A percentile compares a stretch with the other conserved stretches of the same genome.
These are phyloP conservation scores for Microctenopoma stevenorrisi DNA, from an alignment of 2,797 vertebrate species.

Conservation along the genomic window DNA sequence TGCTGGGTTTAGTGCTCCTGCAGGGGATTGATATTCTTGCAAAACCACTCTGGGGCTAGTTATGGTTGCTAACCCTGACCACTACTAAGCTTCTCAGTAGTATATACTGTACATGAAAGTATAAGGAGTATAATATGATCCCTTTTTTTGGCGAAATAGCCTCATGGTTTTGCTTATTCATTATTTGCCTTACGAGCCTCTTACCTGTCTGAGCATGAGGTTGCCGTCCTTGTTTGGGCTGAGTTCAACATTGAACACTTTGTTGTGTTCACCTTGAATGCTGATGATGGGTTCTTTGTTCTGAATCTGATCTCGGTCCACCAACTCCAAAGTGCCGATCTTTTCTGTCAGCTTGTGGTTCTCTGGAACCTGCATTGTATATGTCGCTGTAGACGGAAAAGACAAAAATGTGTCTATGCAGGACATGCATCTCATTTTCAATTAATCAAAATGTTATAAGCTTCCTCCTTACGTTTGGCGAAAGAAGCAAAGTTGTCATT, in stretches of 20 bases:
- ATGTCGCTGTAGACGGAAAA: constrained; percentile 76
- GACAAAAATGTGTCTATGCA: not conserved
- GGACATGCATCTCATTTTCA: not conserved
- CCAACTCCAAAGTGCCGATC: constrained; percentile 85
- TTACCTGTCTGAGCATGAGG: constrained; percentile 89
- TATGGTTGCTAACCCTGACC: too few relatives aligned
- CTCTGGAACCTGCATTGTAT: constrained; percentile 86
- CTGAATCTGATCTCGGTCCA: constrained; percentile 89
- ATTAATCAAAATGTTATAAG: not conserved
- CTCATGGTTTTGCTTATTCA: not conserved
- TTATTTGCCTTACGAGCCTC: not conserved
- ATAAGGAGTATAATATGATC: too few relatives aligned
- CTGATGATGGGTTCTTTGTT: constrained; percentile 90
- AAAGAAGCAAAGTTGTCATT: constrained; percentile 94
- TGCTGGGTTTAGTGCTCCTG: too few relatives aligned
- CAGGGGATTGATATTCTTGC: too few relatives aligned
- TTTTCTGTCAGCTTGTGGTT: constrained; percentile 80
- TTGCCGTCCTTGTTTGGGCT: constrained; percentile 86
- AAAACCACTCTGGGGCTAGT: too few relatives aligned
- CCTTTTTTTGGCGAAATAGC: too few relatives aligned
- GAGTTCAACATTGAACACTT: constrained; percentile 81
- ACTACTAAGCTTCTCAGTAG: too few relatives aligned
- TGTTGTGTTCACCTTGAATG: constrained; percentile 57
- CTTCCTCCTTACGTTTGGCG: constrained; percentile 78
- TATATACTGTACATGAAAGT: too few relatives aligned